Evolutionary conservation across 2,797 vertebrate species (phyloP).

Genomic region (Clarias platycephalus): DNA sequence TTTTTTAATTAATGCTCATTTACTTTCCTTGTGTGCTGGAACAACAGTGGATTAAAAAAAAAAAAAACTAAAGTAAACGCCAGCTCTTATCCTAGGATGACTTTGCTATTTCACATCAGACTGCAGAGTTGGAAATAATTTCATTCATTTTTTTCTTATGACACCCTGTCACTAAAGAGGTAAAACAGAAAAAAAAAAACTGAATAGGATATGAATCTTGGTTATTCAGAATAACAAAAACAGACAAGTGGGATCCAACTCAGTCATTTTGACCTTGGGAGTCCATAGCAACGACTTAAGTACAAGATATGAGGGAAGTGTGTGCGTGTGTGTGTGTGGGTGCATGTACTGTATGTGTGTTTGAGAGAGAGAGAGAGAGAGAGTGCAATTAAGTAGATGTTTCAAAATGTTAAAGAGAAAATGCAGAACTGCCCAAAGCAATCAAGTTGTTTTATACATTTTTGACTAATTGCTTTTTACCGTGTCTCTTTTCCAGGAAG

Average conservation of each 20-base stretch:
- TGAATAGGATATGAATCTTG: constrained; percentile 21
- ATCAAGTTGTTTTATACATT: constrained; percentile 59
- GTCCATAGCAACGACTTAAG: constrained; percentile 65
- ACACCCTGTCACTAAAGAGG: constrained; percentile 10
- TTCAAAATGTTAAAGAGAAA: constrained; percentile 32
- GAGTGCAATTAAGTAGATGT: constrained; percentile 45
- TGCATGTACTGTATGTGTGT: constrained; percentile 13
- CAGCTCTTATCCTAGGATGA: neutral
- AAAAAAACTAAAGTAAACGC: neutral
- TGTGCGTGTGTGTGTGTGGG: constrained; percentile 7
- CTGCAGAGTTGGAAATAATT: constrained; percentile 24
- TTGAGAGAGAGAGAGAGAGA: constrained; percentile 23
- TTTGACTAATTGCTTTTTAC: constrained; percentile 64
- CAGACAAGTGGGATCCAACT: constrained; percentile 52
- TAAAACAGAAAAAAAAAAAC: constrained; percentile 25
- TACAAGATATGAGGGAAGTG: constrained; percentile 48
- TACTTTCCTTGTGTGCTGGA: constrained; percentile 1
- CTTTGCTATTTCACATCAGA: constrained; percentile 3
- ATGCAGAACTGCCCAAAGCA: constrained; percentile 57
- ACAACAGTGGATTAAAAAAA: neutral
- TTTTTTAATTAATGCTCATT: neutral
- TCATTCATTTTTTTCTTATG: constrained; percentile 29
- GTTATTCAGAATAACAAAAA: constrained; percentile 53
- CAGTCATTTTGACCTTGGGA: constrained; percentile 64
- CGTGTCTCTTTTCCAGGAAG: constrained; percentile 75